Evolutionary conservation across 2,888 invertebrate genomes (phyloP).

Genomic region (Cynaeus angustus): DNA sequence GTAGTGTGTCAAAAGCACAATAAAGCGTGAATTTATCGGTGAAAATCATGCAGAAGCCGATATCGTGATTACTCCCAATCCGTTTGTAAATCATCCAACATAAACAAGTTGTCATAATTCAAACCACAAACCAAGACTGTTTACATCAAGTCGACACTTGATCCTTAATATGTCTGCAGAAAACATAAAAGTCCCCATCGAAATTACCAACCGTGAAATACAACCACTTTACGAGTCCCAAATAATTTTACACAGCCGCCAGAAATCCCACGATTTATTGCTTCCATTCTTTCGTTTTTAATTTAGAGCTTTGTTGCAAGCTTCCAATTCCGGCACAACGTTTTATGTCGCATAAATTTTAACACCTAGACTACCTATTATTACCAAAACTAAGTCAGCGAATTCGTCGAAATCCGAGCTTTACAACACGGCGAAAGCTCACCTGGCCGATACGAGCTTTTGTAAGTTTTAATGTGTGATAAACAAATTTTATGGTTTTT

Average conservation of each 20-base stretch:
- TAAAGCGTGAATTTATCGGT: conserved; percentile 46
- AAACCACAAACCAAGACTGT: conserved; percentile 15
- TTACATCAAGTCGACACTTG: conserved; percentile 26
- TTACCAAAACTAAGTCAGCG: background rate
- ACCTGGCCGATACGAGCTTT: background rate
- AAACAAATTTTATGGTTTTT: conserved; percentile 25
- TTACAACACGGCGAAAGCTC: background rate
- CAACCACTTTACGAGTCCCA: conserved; percentile 23
- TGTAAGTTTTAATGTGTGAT: conserved; percentile 10
- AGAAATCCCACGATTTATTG: conserved; percentile 27
- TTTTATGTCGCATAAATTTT: conserved; percentile 37
- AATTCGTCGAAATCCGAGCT: background rate
- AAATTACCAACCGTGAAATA: conserved; percentile 49
- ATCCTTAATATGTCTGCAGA: conserved; percentile 5
- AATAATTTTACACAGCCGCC: conserved; percentile 16
- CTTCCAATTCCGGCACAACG: conserved; percentile 36
- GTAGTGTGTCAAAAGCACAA: conserved; percentile 11
- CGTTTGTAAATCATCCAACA: conserved; percentile 18
- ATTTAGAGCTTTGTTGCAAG: conserved; percentile 23
- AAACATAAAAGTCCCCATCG: conserved; percentile 44
- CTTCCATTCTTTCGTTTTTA: conserved; percentile 20
- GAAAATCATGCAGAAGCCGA: conserved; percentile 38
- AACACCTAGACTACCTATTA: conserved; percentile 34
- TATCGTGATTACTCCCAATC: conserved; percentile 32
- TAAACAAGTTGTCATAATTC: conserved; percentile 16